Percentiles rank a stretch among this genome's conserved stretches.
phyloP scores from a whole-genome alignment of 2,113 vertebrate species.

The Ellobius talpinus region DNA sequence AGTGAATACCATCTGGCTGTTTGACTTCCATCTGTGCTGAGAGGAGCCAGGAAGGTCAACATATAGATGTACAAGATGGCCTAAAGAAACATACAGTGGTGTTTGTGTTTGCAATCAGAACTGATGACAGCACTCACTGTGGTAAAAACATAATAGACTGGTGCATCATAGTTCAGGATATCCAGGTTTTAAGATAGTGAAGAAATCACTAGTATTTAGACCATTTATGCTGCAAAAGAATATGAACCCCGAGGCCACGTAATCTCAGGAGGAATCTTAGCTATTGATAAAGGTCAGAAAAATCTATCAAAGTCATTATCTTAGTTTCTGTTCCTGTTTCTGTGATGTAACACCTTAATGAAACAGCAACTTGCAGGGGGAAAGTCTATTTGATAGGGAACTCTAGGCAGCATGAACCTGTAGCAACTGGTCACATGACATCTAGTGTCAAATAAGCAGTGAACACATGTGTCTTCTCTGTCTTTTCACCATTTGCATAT shows the following conservation, averaged over 20 bases:
- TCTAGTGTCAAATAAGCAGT: background rate
- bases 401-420: no score
- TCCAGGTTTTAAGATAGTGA: background rate
- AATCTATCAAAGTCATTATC: background rate
- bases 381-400: background rate
- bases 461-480: background rate
- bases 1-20: background rate
- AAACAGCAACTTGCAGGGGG: background rate
- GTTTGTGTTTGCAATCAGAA: background rate
- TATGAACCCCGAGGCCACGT: background rate
- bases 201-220: accelerated
- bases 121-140: background rate
- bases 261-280: background rate
- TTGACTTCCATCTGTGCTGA: background rate
- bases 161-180: background rate
- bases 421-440: background rate
- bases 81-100: accelerated
- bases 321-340: background rate
- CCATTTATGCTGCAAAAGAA: background rate
- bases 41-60: background rate
- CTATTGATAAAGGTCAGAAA: background rate
- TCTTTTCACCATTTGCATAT: background rate
- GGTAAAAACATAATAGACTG: background rate
- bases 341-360: background rate
- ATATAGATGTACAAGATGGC: background rate